These are phyloP conservation scores for Gobiocypris rarus DNA, from an alignment of 2,113 vertebrate genomes.

Conservation along the genomic window DNA sequence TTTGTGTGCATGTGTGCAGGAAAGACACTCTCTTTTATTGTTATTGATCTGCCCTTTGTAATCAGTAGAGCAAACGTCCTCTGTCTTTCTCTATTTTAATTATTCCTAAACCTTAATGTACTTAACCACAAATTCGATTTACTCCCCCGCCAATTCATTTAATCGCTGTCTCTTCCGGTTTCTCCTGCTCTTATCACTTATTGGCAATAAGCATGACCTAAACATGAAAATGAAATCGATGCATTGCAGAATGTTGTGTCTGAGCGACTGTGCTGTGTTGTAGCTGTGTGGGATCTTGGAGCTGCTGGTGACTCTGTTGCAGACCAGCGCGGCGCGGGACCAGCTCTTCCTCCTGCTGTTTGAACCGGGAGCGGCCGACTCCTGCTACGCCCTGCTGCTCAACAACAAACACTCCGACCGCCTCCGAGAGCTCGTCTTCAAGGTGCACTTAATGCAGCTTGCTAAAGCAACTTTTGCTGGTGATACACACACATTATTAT, in stretches of 20 bases:
- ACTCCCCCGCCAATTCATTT: constrained; percentile 36
- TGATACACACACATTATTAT: too few relatives aligned
- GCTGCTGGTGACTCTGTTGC: constrained; percentile 85
- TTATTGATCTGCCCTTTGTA: constrained; percentile 12
- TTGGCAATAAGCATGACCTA: neutral
- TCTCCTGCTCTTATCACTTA: neutral
- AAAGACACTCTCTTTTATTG: neutral
- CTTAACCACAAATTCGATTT: constrained; percentile 33
- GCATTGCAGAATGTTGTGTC: neutral
- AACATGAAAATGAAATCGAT: neutral
- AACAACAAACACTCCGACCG: constrained; percentile 91
- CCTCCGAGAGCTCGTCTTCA: constrained; percentile 91
- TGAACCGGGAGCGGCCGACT: constrained; percentile 91
- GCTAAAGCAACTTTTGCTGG: neutral
- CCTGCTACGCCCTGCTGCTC: constrained; percentile 89
- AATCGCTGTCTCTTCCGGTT: neutral
- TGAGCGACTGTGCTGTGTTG: neutral
- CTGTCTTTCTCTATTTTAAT: constrained; percentile 15
- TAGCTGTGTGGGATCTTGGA: constrained; percentile 89
- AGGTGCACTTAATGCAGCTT: constrained; percentile 71
- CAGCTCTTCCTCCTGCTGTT: constrained; percentile 94
- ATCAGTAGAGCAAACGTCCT: neutral
- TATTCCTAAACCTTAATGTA: neutral
- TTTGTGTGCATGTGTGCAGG: neutral
- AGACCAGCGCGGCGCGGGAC: constrained; percentile 85